Percentiles rank a stretch among this genome's conserved stretches.
Conservation (phyloP, 2,113 vertebrate species). For the Clupea harengus region DNA sequence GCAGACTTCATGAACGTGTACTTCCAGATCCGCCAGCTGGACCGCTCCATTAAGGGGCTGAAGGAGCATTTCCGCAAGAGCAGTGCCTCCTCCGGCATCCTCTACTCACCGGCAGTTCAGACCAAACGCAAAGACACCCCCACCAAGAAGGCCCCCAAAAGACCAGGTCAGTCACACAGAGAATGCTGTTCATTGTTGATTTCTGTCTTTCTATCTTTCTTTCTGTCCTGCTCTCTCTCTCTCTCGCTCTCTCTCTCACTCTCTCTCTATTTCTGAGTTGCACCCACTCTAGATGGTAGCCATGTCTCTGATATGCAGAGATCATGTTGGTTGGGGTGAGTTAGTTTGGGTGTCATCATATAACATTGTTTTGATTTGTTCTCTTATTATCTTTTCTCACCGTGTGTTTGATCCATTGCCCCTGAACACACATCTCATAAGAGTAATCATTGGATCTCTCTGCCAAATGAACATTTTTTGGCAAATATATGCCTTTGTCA, state of each 20-base stretch:
- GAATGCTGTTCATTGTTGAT: background rate
- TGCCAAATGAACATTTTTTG: background rate
- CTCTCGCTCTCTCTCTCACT: too few relatives aligned
- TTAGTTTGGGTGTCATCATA: background rate
- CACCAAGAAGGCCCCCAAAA: conserved; percentile 89
- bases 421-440: background rate
- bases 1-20: conserved; percentile 99
- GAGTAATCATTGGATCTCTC: background rate
- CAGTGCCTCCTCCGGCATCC: conserved; percentile 83
- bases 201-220: background rate
- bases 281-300: background rate
- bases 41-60: conserved; percentile 92
- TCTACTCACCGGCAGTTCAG: conserved; percentile 92
- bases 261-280: background rate
- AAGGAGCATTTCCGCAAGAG: conserved; percentile 96
- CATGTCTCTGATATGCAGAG: background rate
- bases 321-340: background rate
- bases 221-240: background rate
- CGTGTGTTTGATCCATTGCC: background rate
- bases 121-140: conserved; percentile 97
- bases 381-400: background rate
- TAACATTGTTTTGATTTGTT: too few relatives aligned
- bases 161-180: conserved; percentile 81
- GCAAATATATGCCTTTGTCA: background rate
- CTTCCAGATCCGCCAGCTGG: conserved; percentile 94